Base-by-base conservation (phyloP, 2,888 invertebrate genomes). In the Drosophila nr. perissopoda region DNA sequence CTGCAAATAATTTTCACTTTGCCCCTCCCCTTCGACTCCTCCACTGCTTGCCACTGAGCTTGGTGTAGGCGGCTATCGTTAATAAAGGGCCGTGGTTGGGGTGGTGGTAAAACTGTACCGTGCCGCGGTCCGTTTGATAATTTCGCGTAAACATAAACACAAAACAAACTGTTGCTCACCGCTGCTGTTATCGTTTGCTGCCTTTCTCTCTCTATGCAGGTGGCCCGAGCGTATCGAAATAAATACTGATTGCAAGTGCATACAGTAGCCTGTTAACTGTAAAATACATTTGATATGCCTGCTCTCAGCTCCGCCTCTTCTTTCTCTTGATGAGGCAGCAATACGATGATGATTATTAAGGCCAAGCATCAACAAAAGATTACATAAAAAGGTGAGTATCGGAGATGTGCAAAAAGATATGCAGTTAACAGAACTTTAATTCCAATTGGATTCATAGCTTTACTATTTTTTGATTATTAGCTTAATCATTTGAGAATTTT, bases 111-210 rank as follows among this genome's bases (percentile, higher is more conserved):
- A 79, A 89, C 88, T 84, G 89, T 89, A 87, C 89, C 74, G 72
- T 16, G 46, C 46, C 83, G 88, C 89, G 80, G 80, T 70, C 63
- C 75, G 85, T 89, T 87, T 89, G 88, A 83, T 82, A 80, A 82
- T 89, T 89, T 87, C 89, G 89, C 89, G 85, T 84, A 89, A 85
- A 85, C 85, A 85, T 87, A 84, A 85, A 85, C 88, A 85, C 69
- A 77, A 84, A 89, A 85, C 85, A 85, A 85, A 85, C 85, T 85
- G 85, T 85, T 85, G 85, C 85, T 84, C 82, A 70, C 77, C 49
- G 63, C 51, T 74, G 72, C 36, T 79, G 64, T 80, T 82, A 83
- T 81, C 70, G 74, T 58, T 38, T 72, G 73, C 57, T 25, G 16
- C 46, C 25, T 46, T 46, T 46, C 74, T 76, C 81, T 86, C 74